phyloP scores from a whole-genome alignment of 2,113 vertebrate genomes.

The Steatornis caripensis region DNA sequence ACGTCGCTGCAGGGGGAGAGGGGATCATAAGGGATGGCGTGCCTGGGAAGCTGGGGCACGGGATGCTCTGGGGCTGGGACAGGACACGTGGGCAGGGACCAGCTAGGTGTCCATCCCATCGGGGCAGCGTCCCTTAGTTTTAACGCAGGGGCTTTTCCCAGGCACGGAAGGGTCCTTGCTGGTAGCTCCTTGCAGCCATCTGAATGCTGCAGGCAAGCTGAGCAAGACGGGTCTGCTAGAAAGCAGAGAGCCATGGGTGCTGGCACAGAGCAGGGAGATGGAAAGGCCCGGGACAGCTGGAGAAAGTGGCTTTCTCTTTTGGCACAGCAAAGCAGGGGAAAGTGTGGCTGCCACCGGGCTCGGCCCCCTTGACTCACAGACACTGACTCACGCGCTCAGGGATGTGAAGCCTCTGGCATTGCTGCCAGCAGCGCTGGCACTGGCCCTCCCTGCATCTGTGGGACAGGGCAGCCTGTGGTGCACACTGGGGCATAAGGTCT shows the following conservation, averaged over 20 bases:
- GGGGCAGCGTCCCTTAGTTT: neutral
- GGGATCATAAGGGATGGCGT: rapidly evolving
- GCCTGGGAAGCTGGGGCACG: neutral
- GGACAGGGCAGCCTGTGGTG: neutral
- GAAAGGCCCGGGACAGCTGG: neutral
- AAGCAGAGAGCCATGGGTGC: neutral
- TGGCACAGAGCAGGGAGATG: neutral
- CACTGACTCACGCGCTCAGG: neutral
- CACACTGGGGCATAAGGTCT: neutral
- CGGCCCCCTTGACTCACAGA: neutral
- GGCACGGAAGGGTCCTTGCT: neutral
- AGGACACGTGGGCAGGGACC: neutral
- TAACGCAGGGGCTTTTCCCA: neutral
- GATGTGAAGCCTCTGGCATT: neutral
- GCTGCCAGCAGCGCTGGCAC: neutral
- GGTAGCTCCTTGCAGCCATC: neutral
- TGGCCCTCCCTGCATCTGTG: neutral
- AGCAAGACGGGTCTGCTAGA: neutral
- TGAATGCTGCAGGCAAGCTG: rapidly evolving
- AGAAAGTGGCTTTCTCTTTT: neutral
- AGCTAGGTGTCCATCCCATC: rapidly evolving
- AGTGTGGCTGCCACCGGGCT: rapidly evolving
- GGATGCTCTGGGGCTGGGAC: neutral
- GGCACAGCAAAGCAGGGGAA: neutral
- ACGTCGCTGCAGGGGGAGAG: slow-evolving; percentile 67